A percentile compares a stretch with the other conserved stretches of the same genome.
Evolutionary conservation across 2,797 vertebrate genomes (phyloP).

Genomic region (Rousettus madagascariensis): DNA sequence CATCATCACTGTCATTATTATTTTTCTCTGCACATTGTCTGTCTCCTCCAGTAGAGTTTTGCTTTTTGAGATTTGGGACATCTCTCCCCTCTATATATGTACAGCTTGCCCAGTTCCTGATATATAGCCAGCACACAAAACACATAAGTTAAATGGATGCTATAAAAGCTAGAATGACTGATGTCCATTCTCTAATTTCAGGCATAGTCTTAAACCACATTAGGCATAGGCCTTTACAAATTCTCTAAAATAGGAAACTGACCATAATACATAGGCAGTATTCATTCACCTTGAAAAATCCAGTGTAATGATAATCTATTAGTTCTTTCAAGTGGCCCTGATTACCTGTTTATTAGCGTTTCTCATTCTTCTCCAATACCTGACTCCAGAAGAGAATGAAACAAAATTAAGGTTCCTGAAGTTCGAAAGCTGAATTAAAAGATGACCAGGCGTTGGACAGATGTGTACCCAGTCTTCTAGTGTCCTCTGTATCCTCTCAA

Average conservation of each 20-base stretch:
- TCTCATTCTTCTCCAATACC: not conserved
- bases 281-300: not conserved
- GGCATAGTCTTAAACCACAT: not conserved
- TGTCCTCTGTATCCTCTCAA: not conserved
- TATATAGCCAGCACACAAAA: not conserved
- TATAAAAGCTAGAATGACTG: not conserved
- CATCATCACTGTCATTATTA: not conserved
- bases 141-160: not conserved
- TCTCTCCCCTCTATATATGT: not conserved
- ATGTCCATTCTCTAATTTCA: not conserved
- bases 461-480: not conserved
- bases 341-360: not conserved
- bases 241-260: not conserved
- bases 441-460: not conserved
- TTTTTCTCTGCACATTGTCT: not conserved
- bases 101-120: not conserved
- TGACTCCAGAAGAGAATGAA: not conserved
- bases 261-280: not conserved
- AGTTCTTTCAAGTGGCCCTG: not conserved
- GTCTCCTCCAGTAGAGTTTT: not conserved
- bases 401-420: not conserved
- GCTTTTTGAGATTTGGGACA: not conserved
- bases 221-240: not conserved
- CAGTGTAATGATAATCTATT: not conserved
- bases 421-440: not conserved